phyloP scores from a whole-genome alignment of 2,888 invertebrate genomes.

The Euclidia mi region DNA sequence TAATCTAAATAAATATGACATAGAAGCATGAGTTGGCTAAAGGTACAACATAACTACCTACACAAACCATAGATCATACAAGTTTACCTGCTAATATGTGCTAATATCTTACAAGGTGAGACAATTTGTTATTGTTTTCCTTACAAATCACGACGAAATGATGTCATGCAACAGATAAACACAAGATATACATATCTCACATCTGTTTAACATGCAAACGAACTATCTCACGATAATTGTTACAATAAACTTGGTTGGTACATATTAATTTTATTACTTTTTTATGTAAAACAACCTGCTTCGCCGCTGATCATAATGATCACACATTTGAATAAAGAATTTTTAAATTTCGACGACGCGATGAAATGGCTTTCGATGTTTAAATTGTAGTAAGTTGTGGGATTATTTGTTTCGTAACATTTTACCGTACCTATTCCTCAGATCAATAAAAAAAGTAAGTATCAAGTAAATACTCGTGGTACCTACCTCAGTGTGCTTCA shows the following conservation, averaged over 20 bases:
- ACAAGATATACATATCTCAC: slow-evolving; percentile 13
- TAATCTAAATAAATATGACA: no score
- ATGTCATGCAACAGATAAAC: slow-evolving; percentile 20
- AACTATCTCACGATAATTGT: slow-evolving; percentile 24
- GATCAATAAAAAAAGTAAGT: no score
- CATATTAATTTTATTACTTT: slow-evolving; percentile 32
- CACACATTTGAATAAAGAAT: slow-evolving; percentile 5
- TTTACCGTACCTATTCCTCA: no score
- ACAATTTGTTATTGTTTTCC: slow-evolving; percentile 1
- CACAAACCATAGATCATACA: no score
- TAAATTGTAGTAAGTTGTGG: no score
- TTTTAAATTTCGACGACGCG: neutral
- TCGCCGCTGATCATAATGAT: slow-evolving; percentile 13
- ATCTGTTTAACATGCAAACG: slow-evolving; percentile 35
- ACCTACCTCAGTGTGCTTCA: no score
- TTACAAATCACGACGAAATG: slow-evolving; percentile 10
- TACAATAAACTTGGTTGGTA: slow-evolving; percentile 19
- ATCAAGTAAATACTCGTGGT: no score
- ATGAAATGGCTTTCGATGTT: neutral
- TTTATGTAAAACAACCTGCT: slow-evolving; percentile 37
- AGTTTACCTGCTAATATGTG: no score
- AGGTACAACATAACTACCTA: no score
- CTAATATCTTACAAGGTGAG: neutral
- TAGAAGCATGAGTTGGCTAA: no score
- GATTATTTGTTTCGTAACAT: no score